phyloP scores from a whole-genome alignment of 2,888 invertebrate species.

The Leucoma salicis region DNA sequence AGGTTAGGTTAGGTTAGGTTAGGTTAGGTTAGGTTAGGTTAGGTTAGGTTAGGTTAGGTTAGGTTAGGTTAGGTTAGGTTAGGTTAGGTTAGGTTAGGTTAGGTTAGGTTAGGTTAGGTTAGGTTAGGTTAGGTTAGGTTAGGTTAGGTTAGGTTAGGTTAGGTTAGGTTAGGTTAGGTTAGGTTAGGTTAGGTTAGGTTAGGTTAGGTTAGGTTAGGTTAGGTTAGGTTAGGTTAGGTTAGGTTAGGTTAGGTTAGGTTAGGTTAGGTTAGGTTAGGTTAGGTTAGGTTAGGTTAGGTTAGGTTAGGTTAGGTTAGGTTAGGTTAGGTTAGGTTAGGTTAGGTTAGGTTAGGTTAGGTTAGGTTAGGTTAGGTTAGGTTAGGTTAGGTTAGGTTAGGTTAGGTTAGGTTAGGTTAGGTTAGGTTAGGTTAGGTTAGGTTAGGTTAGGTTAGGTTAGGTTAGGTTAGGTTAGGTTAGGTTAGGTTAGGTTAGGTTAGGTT shows the following conservation, averaged over 20 bases:
- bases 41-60: conserved; percentile 9
- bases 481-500: conserved; percentile 11
- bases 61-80: conserved; percentile 12
- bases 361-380: conserved; percentile 13
- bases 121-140: conserved; percentile 10
- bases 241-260: conserved; percentile 10
- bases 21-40: conserved; percentile 9
- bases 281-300: conserved; percentile 2
- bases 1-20: conserved; percentile 1
- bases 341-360: conserved; percentile 7
- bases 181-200: conserved; percentile 12
- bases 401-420: conserved; percentile 13
- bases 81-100: conserved; percentile 14
- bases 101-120: conserved; percentile 12
- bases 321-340: conserved; percentile 16
- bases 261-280: conserved; percentile 7
- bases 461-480: conserved; percentile 15
- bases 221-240: conserved; percentile 11
- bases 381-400: conserved; percentile 11
- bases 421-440: conserved; percentile 17
- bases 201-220: conserved; percentile 7
- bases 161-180: conserved; percentile 10
- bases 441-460: conserved; percentile 16
- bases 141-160: conserved; percentile 10
- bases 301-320: conserved; percentile 13